These are phyloP conservation scores for Argentina silus DNA, from an alignment of 2,797 vertebrate species.

Conservation along the genomic window DNA sequence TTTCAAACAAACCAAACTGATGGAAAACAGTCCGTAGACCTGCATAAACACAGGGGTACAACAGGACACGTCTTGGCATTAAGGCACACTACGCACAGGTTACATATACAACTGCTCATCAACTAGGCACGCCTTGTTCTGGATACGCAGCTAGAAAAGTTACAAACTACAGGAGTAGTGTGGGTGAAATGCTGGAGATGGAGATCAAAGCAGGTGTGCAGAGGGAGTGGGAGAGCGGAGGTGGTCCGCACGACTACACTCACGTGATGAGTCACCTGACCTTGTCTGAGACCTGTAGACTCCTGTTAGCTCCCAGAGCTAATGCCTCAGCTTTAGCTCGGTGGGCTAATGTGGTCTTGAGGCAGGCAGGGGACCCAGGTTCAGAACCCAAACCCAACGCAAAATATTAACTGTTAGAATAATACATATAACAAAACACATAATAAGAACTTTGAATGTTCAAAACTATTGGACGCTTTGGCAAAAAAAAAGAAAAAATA, in stretches of 20 bases:
- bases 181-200: conserved; percentile 55
- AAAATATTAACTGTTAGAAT: conserved; percentile 50
- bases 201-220: conserved; percentile 50
- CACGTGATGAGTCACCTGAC: too few species aligned
- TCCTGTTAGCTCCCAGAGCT: too few species aligned
- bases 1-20: conserved; percentile 80
- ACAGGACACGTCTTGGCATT: conserved; percentile 83
- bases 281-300: too few species aligned
- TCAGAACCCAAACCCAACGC: conserved; percentile 56
- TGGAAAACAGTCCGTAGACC: conserved; percentile 79
- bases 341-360: too few species aligned
- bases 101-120: conserved; percentile 65
- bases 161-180: conserved; percentile 51
- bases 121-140: conserved; percentile 79
- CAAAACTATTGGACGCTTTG: conserved; percentile 75
- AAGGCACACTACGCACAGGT: conserved; percentile 76
- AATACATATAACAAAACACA: conserved; percentile 52
- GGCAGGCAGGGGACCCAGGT: too few species aligned
- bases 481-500: conserved; percentile 53
- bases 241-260: too few species aligned
- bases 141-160: conserved; percentile 54
- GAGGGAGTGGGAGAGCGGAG: too few species aligned
- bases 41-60: conserved; percentile 69
- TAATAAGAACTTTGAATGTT: conserved; percentile 57
- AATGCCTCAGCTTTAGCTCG: conserved; percentile 28